Conservation (phyloP, 2,113 vertebrate genomes). For the Pomatorhinus ruficollis region DNA sequence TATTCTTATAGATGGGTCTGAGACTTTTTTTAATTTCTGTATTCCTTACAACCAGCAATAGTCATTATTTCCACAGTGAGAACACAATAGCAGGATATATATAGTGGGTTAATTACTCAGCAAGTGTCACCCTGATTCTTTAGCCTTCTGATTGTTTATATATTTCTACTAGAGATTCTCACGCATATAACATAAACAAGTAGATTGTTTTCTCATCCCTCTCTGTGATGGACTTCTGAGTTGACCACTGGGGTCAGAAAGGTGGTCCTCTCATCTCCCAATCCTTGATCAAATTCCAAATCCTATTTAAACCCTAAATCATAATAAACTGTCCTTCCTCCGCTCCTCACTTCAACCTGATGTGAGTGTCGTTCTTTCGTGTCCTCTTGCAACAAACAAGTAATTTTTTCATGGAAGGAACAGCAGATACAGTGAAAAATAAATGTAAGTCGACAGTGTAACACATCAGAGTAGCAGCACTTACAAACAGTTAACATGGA, state of each 20-base stretch:
- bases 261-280: no score
- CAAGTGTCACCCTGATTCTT: not conserved
- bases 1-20: not conserved
- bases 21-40: not conserved
- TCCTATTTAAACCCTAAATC: no score
- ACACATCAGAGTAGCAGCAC: not conserved
- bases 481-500: not conserved
- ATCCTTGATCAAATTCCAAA: no score
- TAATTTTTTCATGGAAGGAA: not conserved
- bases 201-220: no score
- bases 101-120: not conserved
- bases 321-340: no score
- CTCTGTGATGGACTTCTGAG: no score
- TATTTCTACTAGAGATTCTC: no score
- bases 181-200: no score
- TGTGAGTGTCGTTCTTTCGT: no score
- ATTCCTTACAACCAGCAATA: not conserved
- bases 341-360: no score
- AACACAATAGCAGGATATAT: not conserved
- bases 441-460: not conserved
- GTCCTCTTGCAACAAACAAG: not conserved
- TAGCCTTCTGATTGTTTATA: no score
- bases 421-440: not conserved
- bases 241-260: no score
- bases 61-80: not conserved